Percentiles rank a stretch among this genome's conserved stretches.
Evolutionary conservation across 2,888 invertebrate genomes (phyloP).

Genomic region (Bellardia bayeri): DNA sequence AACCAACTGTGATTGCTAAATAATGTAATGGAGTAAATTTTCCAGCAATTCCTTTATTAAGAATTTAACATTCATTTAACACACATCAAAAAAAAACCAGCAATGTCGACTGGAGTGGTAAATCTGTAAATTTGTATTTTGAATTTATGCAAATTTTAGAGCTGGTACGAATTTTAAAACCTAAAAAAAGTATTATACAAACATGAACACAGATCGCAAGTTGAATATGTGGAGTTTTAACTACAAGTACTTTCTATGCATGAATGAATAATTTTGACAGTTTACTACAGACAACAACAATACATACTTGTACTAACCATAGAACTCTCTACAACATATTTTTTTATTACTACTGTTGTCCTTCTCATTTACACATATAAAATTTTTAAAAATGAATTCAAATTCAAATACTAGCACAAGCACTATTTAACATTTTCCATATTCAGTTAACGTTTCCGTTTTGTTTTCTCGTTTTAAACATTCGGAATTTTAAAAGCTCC

Average conservation of each 20-base stretch:
- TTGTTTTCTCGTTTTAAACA: neutral
- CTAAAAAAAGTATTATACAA: neutral
- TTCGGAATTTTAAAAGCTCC: constrained; percentile 28
- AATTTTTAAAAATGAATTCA: neutral
- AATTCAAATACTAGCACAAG: neutral
- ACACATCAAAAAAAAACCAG: neutral
- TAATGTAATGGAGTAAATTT: constrained; percentile 2
- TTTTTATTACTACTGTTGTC: neutral
- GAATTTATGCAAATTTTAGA: constrained; percentile 59
- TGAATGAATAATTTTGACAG: constrained; percentile 69
- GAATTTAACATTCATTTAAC: constrained; percentile 33
- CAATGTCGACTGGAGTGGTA: constrained; percentile 40
- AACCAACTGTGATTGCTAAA: constrained; percentile 30
- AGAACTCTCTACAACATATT: neutral
- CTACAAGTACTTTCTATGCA: constrained; percentile 57
- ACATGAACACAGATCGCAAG: neutral
- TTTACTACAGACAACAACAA: constrained; percentile 29
- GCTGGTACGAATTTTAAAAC: constrained; percentile 22
- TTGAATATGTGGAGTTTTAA: neutral
- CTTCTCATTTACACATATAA: neutral
- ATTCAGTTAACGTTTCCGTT: constrained; percentile 59
- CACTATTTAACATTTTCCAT: constrained; percentile 43
- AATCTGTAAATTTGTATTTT: constrained; percentile 55
- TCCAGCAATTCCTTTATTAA: neutral
- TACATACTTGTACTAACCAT: constrained; percentile 19